phyloP scores from a whole-genome alignment of 2,113 vertebrate genomes.

The Ranitomeya imitator region DNA sequence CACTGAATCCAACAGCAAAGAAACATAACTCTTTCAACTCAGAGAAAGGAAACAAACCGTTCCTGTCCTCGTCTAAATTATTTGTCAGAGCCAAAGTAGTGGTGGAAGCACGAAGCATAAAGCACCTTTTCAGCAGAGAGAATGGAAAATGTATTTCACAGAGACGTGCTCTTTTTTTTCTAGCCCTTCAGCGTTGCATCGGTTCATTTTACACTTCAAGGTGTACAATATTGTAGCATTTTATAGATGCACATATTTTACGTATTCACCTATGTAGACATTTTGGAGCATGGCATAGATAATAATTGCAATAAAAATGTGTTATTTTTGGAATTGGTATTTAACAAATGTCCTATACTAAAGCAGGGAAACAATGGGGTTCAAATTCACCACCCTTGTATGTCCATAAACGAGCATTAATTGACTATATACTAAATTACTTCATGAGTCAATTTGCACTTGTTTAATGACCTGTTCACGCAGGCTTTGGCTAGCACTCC shows the following conservation, averaged over 20 bases:
- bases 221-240: not conserved
- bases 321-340: not conserved
- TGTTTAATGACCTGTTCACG: too few species aligned
- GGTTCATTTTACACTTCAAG: not conserved
- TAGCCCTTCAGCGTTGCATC: not conserved
- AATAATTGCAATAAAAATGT: not conserved
- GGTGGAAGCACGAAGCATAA: conserved; percentile 16
- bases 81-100: conserved; percentile 40
- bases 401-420: too few species aligned
- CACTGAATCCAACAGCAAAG: not conserved
- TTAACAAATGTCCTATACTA: not conserved
- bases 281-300: too few species aligned
- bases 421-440: too few species aligned
- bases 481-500: too few species aligned
- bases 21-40: conserved; percentile 32
- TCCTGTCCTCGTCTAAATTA: conserved; percentile 51
- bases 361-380: not conserved
- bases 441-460: too few species aligned
- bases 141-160: conserved; percentile 52
- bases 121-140: conserved; percentile 30
- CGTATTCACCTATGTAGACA: not conserved
- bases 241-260: not conserved
- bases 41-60: conserved; percentile 51
- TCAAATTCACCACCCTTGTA: not conserved
- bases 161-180: not conserved